Base-by-base conservation (phyloP, 2,113 vertebrate genomes). In the Colinus virginianus region DNA sequence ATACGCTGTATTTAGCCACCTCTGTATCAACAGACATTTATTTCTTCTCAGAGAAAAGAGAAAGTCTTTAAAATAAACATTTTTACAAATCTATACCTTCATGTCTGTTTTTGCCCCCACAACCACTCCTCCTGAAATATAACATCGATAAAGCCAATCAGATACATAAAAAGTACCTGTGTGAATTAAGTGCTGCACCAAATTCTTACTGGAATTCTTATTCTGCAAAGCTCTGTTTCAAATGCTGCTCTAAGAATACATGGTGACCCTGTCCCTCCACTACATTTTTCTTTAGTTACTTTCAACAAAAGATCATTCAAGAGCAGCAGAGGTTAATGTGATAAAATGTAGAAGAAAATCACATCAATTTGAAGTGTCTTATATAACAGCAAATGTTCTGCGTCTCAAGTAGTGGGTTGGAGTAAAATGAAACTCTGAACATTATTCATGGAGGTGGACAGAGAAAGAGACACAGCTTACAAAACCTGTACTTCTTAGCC, bases 391-490 rank as follows among this genome's bases (percentile, higher is more conserved):
- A 82, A 92, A 63, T 87, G 80, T 93, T 94, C 92, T 55, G 25
- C 48, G 40, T 90, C 85, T 90, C 53, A 76, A 21, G 88, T 42
- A 89, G 92, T 93, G 91, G 56, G 89, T 51, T 96, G 95, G 59
- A 93, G 81, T 77, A 93, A 95, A 90, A 77, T 91, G 63, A 82
- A 94, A 71, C 81, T 78, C 78, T 74, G 88, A 92, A 89, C 42
- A 7, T 93, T 92, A 92, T 77, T 77, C 34, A 84, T 72, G 95
- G 89, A 92, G 93, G 89, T 95, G 91, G 94, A 89, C 90, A 89
- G 55, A 92, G 48, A 49, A 93, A 49, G 49, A 95, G 74, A 90
- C 36, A 61, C 2, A 18, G 28, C 22, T 93, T 45, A 55, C 11
- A 58, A 89, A 89, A 68, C 45, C 61, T 83, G 59, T 63, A 72